Evolutionary conservation across 2,113 vertebrate species (phyloP).

Genomic region (Seriola dumerili): DNA sequence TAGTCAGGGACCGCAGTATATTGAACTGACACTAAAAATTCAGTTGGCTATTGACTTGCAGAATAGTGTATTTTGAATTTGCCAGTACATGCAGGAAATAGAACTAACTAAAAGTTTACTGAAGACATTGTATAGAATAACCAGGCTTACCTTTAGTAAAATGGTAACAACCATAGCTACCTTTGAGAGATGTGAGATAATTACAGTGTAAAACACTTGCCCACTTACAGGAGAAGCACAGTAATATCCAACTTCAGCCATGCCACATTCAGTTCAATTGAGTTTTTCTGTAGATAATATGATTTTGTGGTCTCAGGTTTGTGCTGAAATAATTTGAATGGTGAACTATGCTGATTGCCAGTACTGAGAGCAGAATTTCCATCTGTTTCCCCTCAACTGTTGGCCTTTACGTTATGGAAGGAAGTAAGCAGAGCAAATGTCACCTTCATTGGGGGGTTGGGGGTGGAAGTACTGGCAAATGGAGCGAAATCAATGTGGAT

Average conservation of each 20-base stretch:
- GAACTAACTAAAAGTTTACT: background rate
- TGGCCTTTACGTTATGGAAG: conserved; percentile 51
- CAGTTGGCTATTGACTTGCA: background rate
- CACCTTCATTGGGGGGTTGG: conserved; percentile 33
- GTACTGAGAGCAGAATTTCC: conserved; percentile 12
- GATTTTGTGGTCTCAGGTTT: background rate
- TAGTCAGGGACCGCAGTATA: background rate
- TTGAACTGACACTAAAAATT: background rate
- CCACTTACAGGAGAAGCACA: too few species aligned
- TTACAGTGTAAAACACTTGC: background rate
- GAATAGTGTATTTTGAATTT: background rate
- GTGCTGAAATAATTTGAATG: conserved; percentile 1
- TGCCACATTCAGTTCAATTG: background rate
- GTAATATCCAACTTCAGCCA: background rate
- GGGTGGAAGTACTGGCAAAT: conserved; percentile 52
- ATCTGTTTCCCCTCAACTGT: conserved; percentile 27
- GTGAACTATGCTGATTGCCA: conserved; percentile 4
- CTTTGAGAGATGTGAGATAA: background rate
- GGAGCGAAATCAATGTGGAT: conserved; percentile 57
- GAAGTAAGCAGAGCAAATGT: conserved; percentile 65
- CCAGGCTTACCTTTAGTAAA: background rate
- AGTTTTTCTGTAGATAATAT: background rate
- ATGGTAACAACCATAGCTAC: background rate
- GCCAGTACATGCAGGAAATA: background rate
- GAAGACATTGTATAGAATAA: background rate